phyloP scores from a whole-genome alignment of 2,797 vertebrate species.

The Acanthiza pusilla region DNA sequence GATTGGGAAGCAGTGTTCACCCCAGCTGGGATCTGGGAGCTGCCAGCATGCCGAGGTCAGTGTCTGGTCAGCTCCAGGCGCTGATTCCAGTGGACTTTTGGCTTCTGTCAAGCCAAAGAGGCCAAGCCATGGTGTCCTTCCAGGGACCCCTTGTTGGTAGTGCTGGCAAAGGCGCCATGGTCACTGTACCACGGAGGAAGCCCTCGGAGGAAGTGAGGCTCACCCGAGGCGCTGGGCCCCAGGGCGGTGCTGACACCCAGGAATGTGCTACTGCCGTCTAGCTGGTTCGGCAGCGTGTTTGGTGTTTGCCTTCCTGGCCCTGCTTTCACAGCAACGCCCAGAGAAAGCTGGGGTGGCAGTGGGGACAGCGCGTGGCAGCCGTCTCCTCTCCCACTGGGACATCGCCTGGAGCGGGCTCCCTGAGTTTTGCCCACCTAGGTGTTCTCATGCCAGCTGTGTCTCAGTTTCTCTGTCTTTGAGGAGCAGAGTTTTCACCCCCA shows the following conservation, averaged over 20 bases:
- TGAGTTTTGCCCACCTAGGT: rapidly evolving
- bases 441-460: background rate
- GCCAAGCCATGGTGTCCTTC: background rate
- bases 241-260: background rate
- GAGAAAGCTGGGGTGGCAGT: background rate
- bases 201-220: background rate
- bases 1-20: background rate
- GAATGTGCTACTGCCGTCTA: background rate
- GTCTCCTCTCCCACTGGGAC: background rate
- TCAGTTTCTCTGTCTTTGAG: background rate
- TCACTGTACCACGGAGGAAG: background rate
- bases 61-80: background rate
- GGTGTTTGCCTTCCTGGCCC: background rate
- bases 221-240: background rate
- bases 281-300: slow-evolving; percentile 14
- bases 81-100: background rate
- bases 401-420: rapidly evolving
- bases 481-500: rapidly evolving
- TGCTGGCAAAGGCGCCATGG: background rate
- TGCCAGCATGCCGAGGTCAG: background rate
- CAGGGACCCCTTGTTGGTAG: background rate
- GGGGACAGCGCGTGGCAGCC: background rate
- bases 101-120: background rate
- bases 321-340: background rate
- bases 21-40: background rate